Conservation (phyloP, 1,140 invertebrate genomes). For the Scylla paramamosain region DNA sequence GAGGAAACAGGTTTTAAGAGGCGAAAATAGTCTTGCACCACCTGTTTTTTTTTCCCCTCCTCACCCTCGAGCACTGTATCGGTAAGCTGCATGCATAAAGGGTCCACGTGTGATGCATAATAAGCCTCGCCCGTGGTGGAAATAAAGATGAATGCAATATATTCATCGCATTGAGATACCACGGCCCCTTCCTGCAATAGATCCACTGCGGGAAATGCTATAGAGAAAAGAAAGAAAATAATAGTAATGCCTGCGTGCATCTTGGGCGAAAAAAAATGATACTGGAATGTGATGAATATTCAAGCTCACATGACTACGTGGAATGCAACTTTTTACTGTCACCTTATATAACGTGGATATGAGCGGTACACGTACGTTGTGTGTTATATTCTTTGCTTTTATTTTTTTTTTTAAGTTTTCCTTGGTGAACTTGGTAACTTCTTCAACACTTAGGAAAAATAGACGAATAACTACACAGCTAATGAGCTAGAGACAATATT, state of each 20-base stretch:
- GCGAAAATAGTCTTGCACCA: neutral
- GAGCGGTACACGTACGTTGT: too few relatives aligned
- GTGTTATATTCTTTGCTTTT: too few relatives aligned
- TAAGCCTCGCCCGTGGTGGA: neutral
- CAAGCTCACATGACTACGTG: neutral
- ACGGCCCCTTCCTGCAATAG: neutral
- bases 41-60: neutral
- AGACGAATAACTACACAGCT: too few relatives aligned
- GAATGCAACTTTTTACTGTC: neutral
- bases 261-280: neutral
- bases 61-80: neutral
- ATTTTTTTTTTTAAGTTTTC: too few relatives aligned
- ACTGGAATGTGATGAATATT: constrained; percentile 29
- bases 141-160: constrained; percentile 24
- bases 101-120: neutral
- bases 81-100: constrained; percentile 11
- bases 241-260: neutral
- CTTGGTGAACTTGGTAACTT: too few relatives aligned
- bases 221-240: neutral
- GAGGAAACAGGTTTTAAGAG: neutral
- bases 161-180: constrained; percentile 22
- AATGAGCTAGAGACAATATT: too few relatives aligned
- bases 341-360: neutral
- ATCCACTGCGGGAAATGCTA: neutral
- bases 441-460: too few relatives aligned